A percentile compares a stretch with the other conserved stretches of the same genome.
Conservation (phyloP, 2,888 invertebrate genomes). For the Agriopis leucophaearia region DNA sequence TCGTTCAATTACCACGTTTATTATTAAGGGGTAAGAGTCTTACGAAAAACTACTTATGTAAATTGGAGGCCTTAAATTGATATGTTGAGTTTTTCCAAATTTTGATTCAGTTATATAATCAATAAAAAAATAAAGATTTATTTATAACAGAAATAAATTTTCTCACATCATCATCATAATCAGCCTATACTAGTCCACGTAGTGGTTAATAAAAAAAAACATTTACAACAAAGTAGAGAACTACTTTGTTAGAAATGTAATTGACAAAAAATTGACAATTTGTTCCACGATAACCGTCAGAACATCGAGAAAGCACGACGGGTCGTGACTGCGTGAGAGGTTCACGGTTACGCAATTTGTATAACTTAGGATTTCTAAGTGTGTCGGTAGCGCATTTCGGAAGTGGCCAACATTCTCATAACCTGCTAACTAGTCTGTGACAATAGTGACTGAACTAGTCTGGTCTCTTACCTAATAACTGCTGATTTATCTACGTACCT, state of each 20-base stretch:
- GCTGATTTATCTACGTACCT: background rate
- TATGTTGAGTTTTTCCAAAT: too few relatives aligned
- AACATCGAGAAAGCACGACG: conserved; percentile 48
- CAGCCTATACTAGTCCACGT: too few relatives aligned
- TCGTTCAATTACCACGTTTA: too few relatives aligned
- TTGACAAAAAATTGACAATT: background rate
- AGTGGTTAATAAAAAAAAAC: too few relatives aligned
- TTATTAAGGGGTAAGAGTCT: too few relatives aligned
- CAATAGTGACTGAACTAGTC: conserved; percentile 11
- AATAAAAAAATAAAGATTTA: too few relatives aligned
- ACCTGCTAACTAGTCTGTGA: conserved; percentile 12
- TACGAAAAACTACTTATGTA: too few relatives aligned
- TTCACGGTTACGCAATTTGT: conserved; percentile 63
- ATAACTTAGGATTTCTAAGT: conserved; percentile 51
- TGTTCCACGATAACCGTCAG: conserved; percentile 29
- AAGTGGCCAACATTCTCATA: conserved; percentile 56
- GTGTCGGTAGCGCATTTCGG: conserved; percentile 59
- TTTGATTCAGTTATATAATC: too few relatives aligned
- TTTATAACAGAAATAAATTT: too few relatives aligned
- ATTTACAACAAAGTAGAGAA: background rate
- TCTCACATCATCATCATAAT: too few relatives aligned
- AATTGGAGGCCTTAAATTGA: too few relatives aligned
- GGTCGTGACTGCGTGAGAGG: conserved; percentile 43
- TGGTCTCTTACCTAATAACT: background rate
- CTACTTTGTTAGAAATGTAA: too few relatives aligned